phyloP scores from a whole-genome alignment of 2,113 vertebrate species.

The Brienomyrus brachyistius region DNA sequence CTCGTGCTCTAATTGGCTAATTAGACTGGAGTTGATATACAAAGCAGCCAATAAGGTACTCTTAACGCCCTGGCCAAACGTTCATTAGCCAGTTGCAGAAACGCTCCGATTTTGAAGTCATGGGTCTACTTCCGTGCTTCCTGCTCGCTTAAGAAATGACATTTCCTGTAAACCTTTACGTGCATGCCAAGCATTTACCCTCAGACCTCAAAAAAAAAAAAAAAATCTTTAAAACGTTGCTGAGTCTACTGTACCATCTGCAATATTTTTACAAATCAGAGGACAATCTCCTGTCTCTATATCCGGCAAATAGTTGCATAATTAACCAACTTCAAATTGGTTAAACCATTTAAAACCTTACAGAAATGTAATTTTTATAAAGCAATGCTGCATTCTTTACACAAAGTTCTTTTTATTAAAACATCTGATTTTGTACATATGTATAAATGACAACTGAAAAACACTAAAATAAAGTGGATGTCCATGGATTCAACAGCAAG shows the following conservation, averaged over 20 bases:
- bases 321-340: background rate
- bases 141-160: background rate
- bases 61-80: background rate
- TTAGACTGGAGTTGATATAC: too few relatives aligned
- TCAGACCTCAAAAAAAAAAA: background rate
- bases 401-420: conserved; percentile 25
- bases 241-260: background rate
- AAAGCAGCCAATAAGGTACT: background rate
- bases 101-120: background rate
- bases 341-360: background rate
- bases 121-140: background rate
- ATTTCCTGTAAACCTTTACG: background rate
- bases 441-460: conserved; percentile 18
- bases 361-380: background rate
- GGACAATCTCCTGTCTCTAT: background rate
- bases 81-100: background rate
- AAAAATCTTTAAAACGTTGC: background rate
- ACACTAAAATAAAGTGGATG: background rate
- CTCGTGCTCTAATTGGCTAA: background rate
- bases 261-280: background rate
- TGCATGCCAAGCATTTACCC: background rate
- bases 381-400: background rate
- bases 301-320: background rate
- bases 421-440: conserved; percentile 18
- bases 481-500: background rate